Conservation (phyloP, 2,797 vertebrate species). For the Pangasius mekongensis region DNA sequence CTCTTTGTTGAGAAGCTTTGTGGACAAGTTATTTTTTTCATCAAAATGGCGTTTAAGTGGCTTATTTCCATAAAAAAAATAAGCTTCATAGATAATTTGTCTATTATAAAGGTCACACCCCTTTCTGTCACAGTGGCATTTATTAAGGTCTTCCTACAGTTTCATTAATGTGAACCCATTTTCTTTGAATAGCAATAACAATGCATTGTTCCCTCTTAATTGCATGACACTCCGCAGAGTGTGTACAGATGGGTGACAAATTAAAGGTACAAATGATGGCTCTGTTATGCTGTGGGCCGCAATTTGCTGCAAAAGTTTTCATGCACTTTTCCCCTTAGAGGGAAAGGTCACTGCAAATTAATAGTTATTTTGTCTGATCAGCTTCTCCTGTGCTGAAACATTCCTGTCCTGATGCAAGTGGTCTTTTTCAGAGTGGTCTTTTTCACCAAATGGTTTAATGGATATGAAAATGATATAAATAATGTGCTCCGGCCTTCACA, state of each 20-base stretch:
- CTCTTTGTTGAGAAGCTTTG: neutral
- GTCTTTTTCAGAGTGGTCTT: neutral
- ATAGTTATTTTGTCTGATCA: neutral
- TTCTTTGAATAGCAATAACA: conserved; percentile 25
- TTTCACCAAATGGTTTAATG: neutral
- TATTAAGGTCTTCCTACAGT: neutral
- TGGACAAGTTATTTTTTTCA: neutral
- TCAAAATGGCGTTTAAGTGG: neutral
- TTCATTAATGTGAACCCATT: conserved; percentile 5
- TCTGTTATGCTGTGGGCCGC: neutral
- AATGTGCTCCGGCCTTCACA: neutral
- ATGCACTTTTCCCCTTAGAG: neutral
- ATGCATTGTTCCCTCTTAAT: conserved; percentile 45
- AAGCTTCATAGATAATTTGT: neutral
- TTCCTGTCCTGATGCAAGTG: neutral
- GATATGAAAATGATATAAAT: neutral
- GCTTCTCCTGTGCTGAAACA: neutral
- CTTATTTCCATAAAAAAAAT: neutral
- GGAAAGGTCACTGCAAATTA: neutral
- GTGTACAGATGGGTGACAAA: conserved; percentile 22
- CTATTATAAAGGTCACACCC: neutral
- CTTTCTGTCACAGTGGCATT: conserved; percentile 9
- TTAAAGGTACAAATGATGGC: neutral
- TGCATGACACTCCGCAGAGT: conserved; percentile 40
- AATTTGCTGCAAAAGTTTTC: neutral